Evolutionary conservation across 2,797 vertebrate species (phyloP), one percentile per base, ranked within the genome.

Genomic region (Tamandua tetradactyla): DNA sequence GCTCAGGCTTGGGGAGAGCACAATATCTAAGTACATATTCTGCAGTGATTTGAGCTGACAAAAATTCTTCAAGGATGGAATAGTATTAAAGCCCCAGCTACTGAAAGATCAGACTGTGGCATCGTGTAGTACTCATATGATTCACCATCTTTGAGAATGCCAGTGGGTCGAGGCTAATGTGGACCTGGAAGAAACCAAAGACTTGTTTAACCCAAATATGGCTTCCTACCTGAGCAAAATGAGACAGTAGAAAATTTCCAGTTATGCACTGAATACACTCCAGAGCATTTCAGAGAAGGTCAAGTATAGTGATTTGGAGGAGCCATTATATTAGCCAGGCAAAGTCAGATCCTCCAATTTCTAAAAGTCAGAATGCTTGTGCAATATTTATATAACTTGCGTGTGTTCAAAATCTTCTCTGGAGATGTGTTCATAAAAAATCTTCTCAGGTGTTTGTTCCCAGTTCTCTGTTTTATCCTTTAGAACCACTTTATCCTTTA

Each of bases 241-340:
- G 75, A 86, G 69, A 66, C 15, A 62, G 37, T 55, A 91, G 47
- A 23, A 85, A 95, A 42, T 15, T 11, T 40, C 4, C 20, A 61
- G 4, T 93, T 78, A 68, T 7, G 86, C 17, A 23, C 5, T 5
- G 44, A 62, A 49, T 6, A 47, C 79, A 74, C 22, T 30, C 17
- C 27, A 69, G 62, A 90, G 32, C 47, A 32, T 88, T 92, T 90
- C 44, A n/a, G 59, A 49, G 61, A 85, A 87, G 69, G 84, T 59
- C 47, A 82, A 80, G 40, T n/a, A 11, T 7, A 68, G 30, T 15
- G 20, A 59, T 35, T 3, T 2, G 23, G 44, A 93, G 64, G 37
- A 8, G 47, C n/a, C 32, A 5, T 25, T 52, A 11, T n/a, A 14
- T 57, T 15, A 59, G 27, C 37, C 69, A 66, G 55, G 22, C 72